Conservation (phyloP, 2,113 vertebrate species). For the Halichoerus grypus region DNA sequence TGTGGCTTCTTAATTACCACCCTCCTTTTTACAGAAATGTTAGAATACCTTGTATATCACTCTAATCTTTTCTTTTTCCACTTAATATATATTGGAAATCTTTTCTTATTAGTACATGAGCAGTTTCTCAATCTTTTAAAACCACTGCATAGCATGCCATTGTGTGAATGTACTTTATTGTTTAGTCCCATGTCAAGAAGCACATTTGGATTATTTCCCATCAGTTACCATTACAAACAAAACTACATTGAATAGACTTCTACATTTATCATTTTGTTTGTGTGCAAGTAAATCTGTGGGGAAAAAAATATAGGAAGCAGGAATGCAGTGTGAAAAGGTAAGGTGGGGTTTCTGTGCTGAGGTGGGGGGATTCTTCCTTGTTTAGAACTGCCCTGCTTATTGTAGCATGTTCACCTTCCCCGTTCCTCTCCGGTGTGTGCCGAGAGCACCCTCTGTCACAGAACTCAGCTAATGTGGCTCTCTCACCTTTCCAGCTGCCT, state of each 20-base stretch:
- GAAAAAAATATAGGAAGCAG: not conserved
- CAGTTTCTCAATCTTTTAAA: not conserved
- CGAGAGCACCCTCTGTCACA: not conserved
- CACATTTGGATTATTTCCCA: not conserved
- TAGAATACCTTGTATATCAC: not conserved
- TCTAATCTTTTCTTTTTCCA: not conserved
- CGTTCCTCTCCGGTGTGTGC: not conserved
- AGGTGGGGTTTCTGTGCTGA: not conserved
- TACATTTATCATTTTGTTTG: not conserved
- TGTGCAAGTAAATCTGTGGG: not conserved
- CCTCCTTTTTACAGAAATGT: not conserved
- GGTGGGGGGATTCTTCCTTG: not conserved
- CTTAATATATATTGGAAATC: not conserved
- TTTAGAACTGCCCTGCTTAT: no score
- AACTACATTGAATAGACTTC: not conserved
- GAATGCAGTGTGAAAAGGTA: fast-evolving
- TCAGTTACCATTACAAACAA: not conserved
- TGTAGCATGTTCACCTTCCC: not conserved
- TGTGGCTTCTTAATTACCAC: not conserved
- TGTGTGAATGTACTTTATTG: not conserved
- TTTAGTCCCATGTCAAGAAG: not conserved
- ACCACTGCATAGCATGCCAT: not conserved
- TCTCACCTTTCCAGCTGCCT: not conserved
- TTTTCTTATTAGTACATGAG: not conserved
- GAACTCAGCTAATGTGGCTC: not conserved